These are phyloP conservation scores for Drosophila azteca DNA, from an alignment of 1,140 invertebrate genomes.

Conservation along the genomic window DNA sequence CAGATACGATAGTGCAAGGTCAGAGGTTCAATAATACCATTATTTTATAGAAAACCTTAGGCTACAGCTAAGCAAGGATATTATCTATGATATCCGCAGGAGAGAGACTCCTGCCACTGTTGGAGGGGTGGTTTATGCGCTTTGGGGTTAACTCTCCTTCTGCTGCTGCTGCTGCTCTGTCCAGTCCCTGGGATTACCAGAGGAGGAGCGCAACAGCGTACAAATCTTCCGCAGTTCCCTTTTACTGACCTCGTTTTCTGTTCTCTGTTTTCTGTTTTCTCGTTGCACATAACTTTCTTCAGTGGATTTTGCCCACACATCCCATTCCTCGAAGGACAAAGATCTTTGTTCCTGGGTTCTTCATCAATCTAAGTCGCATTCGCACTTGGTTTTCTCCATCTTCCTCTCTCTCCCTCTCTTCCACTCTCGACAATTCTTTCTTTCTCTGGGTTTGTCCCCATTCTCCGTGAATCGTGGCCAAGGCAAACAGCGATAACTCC, in stretches of 20 bases:
- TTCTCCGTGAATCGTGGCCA: slow-evolving; percentile 26
- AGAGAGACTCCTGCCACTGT: too few species aligned
- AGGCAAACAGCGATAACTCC: slow-evolving; percentile 23
- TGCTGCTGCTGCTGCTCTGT: too few species aligned
- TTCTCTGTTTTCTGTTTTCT: too few species aligned
- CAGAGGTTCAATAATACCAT: too few species aligned
- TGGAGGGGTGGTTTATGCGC: too few species aligned
- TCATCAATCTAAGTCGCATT: slow-evolving; percentile 26
- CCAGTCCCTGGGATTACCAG: too few species aligned
- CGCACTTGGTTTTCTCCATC: slow-evolving; percentile 2
- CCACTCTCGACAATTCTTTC: slow-evolving; percentile 6
- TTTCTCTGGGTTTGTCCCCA: slow-evolving; percentile 12
- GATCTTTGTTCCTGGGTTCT: slow-evolving; percentile 32
- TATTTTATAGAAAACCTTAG: too few species aligned
- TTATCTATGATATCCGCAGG: too few species aligned
- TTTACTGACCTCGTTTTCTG: slow-evolving; percentile 24
- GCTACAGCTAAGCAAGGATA: too few species aligned
- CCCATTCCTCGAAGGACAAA: slow-evolving; percentile 4
- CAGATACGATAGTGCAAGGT: too few species aligned
- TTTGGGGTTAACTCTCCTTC: too few species aligned
- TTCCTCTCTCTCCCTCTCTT: neutral
- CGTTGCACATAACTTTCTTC: slow-evolving; percentile 5
- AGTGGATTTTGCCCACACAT: slow-evolving; percentile 8
- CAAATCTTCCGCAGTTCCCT: neutral
- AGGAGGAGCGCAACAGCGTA: too few species aligned